These are phyloP conservation scores for Odocoileus hemionus DNA, from an alignment of 2,113 vertebrate genomes.

Conservation along the genomic window DNA sequence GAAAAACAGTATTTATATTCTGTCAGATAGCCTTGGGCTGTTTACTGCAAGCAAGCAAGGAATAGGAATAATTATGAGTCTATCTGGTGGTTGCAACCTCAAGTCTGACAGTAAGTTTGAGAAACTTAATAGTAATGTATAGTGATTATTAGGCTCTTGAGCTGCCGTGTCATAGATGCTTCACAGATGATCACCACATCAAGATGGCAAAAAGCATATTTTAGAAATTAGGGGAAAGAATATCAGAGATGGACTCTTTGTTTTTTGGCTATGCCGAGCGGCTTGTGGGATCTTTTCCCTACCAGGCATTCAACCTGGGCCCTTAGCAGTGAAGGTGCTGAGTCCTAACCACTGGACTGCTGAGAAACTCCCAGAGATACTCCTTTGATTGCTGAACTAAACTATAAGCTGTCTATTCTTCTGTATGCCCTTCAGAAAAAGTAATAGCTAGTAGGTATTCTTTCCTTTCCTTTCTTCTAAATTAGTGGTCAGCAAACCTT, in stretches of 20 bases:
- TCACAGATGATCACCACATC: neutral
- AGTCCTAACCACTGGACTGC: neutral
- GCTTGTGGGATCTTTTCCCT: neutral
- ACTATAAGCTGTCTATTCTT: neutral
- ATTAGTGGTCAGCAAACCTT: neutral
- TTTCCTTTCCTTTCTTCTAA: constrained; percentile 15
- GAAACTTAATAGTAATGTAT: neutral
- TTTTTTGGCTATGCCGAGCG: neutral
- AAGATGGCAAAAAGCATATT: constrained; percentile 15
- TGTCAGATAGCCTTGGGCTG: neutral
- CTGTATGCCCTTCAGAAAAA: neutral
- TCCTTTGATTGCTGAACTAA: constrained; percentile 16
- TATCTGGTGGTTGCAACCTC: neutral
- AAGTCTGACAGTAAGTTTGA: neutral
- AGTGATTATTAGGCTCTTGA: constrained; percentile 9
- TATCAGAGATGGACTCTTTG: neutral
- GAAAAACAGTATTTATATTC: neutral
- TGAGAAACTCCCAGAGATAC: neutral
- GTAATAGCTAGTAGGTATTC: neutral
- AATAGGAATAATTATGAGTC: neutral
- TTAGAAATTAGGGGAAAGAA: constrained; percentile 14
- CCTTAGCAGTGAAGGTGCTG: neutral
- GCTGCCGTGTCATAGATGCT: neutral
- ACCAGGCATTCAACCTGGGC: neutral
- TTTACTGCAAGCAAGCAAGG: neutral